phyloP scores from a whole-genome alignment of 2,797 vertebrate species.

The Argyrosomus regius region DNA sequence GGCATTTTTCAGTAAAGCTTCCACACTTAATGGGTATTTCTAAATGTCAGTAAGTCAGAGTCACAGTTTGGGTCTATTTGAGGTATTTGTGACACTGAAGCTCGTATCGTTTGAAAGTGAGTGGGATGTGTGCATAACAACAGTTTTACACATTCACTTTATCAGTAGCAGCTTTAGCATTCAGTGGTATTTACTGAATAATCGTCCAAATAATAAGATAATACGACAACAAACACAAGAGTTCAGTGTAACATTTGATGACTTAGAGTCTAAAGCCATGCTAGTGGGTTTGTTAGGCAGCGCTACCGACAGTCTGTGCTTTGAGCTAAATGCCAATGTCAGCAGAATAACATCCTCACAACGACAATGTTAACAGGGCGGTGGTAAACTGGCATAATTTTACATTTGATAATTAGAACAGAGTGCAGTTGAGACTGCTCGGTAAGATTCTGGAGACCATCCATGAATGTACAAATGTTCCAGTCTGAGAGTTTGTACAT shows the following conservation, averaged over 20 bases:
- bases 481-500: too few relatives aligned
- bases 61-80: not conserved
- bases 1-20: not conserved
- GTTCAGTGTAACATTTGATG: not conserved
- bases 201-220: not conserved
- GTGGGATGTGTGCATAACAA: not conserved
- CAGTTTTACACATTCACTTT: not conserved
- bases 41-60: not conserved
- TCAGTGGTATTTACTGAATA: not conserved
- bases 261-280: not conserved
- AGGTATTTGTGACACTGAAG: not conserved
- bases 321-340: not conserved
- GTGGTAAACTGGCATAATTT: not conserved
- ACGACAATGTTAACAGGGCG: not conserved
- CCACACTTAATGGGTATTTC: not conserved
- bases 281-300: not conserved
- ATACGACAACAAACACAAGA: not conserved
- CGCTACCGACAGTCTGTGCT: too few relatives aligned
- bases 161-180: not conserved
- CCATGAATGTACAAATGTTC: too few relatives aligned
- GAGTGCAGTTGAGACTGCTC: not conserved
- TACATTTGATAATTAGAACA: constrained; percentile 1
- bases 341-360: constrained; percentile 3
- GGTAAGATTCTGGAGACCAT: too few relatives aligned
- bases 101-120: not conserved